A percentile compares a stretch with the other conserved stretches of the same genome.
These are phyloP conservation scores for Ambastaia sidthimunki DNA, from an alignment of 2,797 vertebrate genomes.

Conservation along the genomic window DNA sequence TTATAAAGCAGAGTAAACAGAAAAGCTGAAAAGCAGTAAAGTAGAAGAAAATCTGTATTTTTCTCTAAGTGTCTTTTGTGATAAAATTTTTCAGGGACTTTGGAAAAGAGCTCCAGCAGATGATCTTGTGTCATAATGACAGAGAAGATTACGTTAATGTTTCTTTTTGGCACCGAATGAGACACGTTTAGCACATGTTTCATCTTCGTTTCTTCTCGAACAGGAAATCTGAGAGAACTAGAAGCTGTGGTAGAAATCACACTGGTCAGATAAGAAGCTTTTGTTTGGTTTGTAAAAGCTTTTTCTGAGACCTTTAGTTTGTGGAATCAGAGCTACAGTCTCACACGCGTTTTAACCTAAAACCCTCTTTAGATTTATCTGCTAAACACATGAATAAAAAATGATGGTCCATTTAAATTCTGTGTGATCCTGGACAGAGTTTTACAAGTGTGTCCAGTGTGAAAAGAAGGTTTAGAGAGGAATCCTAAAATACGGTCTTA, in stretches of 20 bases:
- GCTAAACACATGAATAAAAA: constrained; percentile 37
- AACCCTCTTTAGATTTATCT: constrained; percentile 40
- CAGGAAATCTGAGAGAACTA: constrained; percentile 5
- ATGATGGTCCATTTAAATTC: constrained; percentile 11
- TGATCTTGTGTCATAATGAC: constrained; percentile 26
- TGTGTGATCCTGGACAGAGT: background rate
- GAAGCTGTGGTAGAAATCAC: constrained; percentile 15
- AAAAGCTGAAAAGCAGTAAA: background rate
- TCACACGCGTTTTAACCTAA: constrained; percentile 25
- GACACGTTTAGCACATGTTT: constrained; percentile 40
- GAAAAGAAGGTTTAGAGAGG: constrained; percentile 27
- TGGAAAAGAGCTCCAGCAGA: constrained; percentile 15
- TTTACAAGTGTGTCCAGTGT: background rate
- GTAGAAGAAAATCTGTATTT: background rate
- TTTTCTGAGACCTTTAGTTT: constrained; percentile 30
- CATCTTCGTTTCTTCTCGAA: constrained; percentile 39
- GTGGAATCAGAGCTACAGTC: constrained; percentile 17
- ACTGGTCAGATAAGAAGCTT: constrained; percentile 43
- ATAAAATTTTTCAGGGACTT: background rate
- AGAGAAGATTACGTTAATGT: constrained; percentile 40
- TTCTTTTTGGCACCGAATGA: constrained; percentile 36
- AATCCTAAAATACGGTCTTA: constrained; percentile 14
- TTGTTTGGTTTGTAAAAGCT: background rate
- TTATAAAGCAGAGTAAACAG: background rate
- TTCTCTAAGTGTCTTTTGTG: constrained; percentile 7